Percentiles rank a stretch among this genome's conserved stretches.
phyloP scores from a whole-genome alignment of 1,140 invertebrate genomes.

The Prorops nasuta region DNA sequence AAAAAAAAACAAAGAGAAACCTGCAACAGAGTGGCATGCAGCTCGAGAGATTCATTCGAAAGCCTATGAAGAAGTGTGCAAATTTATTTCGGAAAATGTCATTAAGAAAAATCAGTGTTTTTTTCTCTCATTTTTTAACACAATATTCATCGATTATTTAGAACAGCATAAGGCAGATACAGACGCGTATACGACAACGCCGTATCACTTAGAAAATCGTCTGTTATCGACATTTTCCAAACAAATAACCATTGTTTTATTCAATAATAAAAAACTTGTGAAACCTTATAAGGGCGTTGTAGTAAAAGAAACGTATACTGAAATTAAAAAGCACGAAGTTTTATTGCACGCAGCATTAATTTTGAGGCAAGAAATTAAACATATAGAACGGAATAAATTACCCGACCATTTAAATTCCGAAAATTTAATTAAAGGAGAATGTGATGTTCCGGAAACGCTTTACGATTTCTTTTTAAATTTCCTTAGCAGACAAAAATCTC shows the following conservation, averaged over 20 bases:
- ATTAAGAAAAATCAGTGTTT: neutral
- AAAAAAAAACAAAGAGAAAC: neutral
- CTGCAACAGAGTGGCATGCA: neutral
- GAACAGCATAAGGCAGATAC: neutral
- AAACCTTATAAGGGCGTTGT: neutral
- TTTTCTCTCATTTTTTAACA: neutral
- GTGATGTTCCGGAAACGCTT: conserved; percentile 15
- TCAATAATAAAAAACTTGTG: neutral
- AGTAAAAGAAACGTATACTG: neutral
- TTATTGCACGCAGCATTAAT: neutral
- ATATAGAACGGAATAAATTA: conserved; percentile 9
- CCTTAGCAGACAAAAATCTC: neutral
- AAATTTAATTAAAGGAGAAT: conserved; percentile 22
- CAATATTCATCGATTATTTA: neutral
- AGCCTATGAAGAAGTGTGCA: neutral
- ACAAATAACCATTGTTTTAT: neutral
- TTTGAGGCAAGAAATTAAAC: neutral
- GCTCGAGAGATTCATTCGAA: neutral
- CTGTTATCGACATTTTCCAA: neutral
- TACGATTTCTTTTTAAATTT: conserved; percentile 18
- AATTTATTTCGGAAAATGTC: neutral
- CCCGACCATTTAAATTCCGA: conserved; percentile 14
- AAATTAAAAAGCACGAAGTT: neutral
- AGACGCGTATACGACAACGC: neutral
- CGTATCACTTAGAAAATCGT: neutral